Percentiles rank a stretch among this genome's conserved stretches.
phyloP scores from a whole-genome alignment of 2,113 vertebrate species.

The Microcebus lehilahytsara region DNA sequence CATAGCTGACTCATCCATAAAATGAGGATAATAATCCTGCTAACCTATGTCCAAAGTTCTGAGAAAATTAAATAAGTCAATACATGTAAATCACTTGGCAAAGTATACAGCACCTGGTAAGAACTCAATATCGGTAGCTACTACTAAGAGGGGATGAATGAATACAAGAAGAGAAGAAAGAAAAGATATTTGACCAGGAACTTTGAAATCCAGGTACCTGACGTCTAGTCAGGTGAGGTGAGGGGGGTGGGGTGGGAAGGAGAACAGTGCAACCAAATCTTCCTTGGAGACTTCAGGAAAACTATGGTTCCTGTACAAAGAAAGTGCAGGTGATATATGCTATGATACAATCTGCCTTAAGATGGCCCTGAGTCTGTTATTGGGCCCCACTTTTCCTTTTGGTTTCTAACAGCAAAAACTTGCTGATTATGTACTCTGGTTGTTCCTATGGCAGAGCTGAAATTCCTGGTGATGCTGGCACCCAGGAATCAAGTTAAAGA shows the following conservation, averaged over 20 bases:
- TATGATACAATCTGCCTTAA: not conserved
- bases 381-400: not conserved
- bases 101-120: not conserved
- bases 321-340: not conserved
- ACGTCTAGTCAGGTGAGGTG: not conserved
- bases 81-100: not conserved
- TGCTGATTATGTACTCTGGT: not conserved
- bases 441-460: not conserved
- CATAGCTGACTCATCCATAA: not conserved
- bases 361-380: not conserved
- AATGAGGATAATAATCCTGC: not conserved
- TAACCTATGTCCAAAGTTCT: not conserved
- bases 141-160: not conserved
- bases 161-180: not conserved
- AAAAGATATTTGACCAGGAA: not conserved
- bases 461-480: not conserved
- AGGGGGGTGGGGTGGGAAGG: not conserved
- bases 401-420: not conserved
- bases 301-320: not conserved
- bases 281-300: not conserved
- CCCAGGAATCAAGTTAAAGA: slow-evolving; percentile 2
- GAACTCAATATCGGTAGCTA: not conserved
- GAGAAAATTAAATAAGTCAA: not conserved
- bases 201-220: not conserved
- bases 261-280: not conserved